A percentile compares a stretch with the other conserved stretches of the same genome.
These are phyloP conservation scores for Psittacula echo DNA, from an alignment of 2,797 vertebrate genomes.

Conservation along the genomic window DNA sequence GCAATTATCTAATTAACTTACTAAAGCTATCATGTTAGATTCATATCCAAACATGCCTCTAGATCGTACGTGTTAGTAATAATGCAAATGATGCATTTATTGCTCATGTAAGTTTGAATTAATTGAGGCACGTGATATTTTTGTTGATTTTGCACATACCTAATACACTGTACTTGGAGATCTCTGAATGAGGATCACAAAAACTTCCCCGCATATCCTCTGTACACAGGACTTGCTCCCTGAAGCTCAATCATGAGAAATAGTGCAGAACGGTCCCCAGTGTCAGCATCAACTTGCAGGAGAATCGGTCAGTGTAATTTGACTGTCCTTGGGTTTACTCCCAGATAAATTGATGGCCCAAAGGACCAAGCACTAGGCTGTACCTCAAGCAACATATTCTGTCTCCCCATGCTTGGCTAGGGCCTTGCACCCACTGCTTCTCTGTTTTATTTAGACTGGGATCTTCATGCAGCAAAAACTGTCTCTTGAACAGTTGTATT, in stretches of 20 bases:
- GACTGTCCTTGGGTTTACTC: not conserved
- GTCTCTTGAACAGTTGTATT: not conserved
- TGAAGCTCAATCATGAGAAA: not conserved
- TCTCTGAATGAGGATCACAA: not conserved
- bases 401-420: accelerated
- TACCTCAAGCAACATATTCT: accelerated
- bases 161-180: not conserved
- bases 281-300: accelerated
- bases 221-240: accelerated
- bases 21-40: conserved; percentile 55
- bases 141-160: not conserved
- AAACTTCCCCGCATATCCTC: not conserved
- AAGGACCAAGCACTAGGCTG: not conserved
- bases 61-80: conserved; percentile 4
- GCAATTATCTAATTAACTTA: conserved; percentile 67
- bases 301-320: not conserved
- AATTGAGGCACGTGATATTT: not conserved
- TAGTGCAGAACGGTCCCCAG: accelerated
- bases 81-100: conserved; percentile 1
- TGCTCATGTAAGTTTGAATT: not conserved
- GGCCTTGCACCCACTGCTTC: not conserved
- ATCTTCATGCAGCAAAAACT: not conserved
- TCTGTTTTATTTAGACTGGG: not conserved
- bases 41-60: conserved; percentile 58
- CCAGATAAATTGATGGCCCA: not conserved